Conservation (phyloP, 2,113 vertebrate genomes). For the Chamaetylas fuelleborni region DNA sequence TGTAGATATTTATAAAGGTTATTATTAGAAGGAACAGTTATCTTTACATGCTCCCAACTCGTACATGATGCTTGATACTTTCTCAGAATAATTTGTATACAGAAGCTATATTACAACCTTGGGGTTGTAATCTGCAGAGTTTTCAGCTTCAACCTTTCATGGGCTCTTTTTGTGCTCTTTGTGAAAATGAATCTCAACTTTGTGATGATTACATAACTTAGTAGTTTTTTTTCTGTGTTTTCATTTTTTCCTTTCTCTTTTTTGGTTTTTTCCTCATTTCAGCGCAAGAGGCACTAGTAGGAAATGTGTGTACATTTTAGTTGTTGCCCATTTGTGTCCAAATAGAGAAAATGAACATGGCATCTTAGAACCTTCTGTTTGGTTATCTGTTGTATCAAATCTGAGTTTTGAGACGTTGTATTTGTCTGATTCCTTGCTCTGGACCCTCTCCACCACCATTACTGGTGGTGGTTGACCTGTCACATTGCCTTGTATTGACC, state of each 20-base stretch:
- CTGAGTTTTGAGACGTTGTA: neutral
- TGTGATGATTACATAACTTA: neutral
- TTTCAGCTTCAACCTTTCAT: neutral
- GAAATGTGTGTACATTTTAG: neutral
- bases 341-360: neutral
- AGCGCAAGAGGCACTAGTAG: neutral
- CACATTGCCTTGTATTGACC: neutral
- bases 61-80: neutral
- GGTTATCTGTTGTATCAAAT: neutral
- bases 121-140: neutral
- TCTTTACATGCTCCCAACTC: neutral
- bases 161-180: neutral
- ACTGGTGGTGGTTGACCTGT: neutral
- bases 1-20: neutral
- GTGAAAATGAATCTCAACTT: neutral
- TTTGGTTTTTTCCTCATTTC: neutral
- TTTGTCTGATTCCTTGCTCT: neutral
- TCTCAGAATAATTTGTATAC: neutral
- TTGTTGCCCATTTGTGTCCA: neutral
- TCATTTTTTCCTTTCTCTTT: fast-evolving
- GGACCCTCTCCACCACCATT: neutral
- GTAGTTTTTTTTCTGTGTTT: neutral
- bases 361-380: neutral
- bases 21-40: neutral
- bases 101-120: neutral